Base-by-base conservation (phyloP, 2,888 invertebrate species). In the Drosophila conformis region DNA sequence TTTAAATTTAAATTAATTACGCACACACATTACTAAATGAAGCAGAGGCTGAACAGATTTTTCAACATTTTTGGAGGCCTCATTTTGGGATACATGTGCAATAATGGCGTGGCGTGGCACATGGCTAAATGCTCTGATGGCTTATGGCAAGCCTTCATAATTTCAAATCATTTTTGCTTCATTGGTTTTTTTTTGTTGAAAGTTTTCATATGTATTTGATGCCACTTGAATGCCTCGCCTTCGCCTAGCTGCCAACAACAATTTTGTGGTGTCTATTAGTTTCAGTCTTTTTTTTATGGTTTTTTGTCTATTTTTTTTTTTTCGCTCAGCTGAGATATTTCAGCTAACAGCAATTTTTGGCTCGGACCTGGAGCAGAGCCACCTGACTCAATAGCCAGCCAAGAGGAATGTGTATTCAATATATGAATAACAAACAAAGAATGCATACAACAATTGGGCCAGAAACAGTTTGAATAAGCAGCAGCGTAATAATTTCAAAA, bases 61-160 rank as follows among this genome's bases (percentile, higher is more conserved):
- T 54, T 83, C 74, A 58, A 61, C 57, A 40, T 56, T 70, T 74
- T 21, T 46, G 46, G 35, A 48, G 38, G 40, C 61, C 51, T 36
- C 46, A 65, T 72, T 72, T 59, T 64, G 58, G 58, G 51, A 48
- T 73, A 46, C 35, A 77, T 60, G 52, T 72, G 52, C 42, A 60
- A 48, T 61, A 63, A 66, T 59, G 53, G 59, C 27, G n/a, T 59
- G 53, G 59, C 27, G n/a, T 6, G 68, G 62, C 78, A 77, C 73
- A 78, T 78, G 78, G 71, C 72, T 54, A 68, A 80, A 77, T 65
- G 58, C 31, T 66, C 56, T 67, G 66, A 29, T 81, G 78, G 70
- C 65, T 62, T 52, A 72, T 80, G 72, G 78, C 78, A 70, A 70
- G 74, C 66, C 74, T 70, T 80, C 82, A 80, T 73, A 80, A 78